Evolutionary conservation across 2,888 invertebrate species (phyloP), one percentile per base, ranked within the genome.

Genomic region (Drosophila antonietae): DNA sequence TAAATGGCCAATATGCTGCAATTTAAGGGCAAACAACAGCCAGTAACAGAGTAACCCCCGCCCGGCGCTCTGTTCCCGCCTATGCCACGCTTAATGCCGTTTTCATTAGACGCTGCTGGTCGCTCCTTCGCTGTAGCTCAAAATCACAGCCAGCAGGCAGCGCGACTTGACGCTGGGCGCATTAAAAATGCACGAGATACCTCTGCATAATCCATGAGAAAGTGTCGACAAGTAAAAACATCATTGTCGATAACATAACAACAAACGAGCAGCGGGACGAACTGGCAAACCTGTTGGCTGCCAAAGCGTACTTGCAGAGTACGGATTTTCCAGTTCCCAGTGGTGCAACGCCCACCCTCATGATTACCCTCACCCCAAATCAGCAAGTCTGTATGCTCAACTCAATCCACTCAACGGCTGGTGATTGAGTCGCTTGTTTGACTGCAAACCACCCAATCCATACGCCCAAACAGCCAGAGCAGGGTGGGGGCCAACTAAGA

Each of bases 151-250:
- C 75, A 86, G 61, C 78, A 73, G 71, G 70, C 82, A 73, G 51
- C 85, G 75, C 76, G 89, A 85, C 80, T 85, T 86, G 87, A 75
- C 72, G 76, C 79, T 81, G 74, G 57, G 66, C 62, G 64, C 80
- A 91, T 91, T 91, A 91, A 90, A 90, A 85, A 91, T 92, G 89
- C 86, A 91, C 73, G 67, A 90, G 90, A 89, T 90, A 86, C 85
- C 88, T 87, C 75, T 90, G 91, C 92, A 91, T 91, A 91, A 91
- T 91, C 92, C 83, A 91, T 91, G 88, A 91, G 87, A 81, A 89
- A 89, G 85, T 91, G 90, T 88, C 91, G 89, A 89, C 82, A 85
- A 84, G 85, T 88, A 84, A 90, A 83, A 81, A 79, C 78, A 81
- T 78, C 77, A 81, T 82, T 74, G 82, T 37, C 76, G 80, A 88